Conservation (phyloP, 2,888 invertebrate species). For the Leucozona laternaria region DNA sequence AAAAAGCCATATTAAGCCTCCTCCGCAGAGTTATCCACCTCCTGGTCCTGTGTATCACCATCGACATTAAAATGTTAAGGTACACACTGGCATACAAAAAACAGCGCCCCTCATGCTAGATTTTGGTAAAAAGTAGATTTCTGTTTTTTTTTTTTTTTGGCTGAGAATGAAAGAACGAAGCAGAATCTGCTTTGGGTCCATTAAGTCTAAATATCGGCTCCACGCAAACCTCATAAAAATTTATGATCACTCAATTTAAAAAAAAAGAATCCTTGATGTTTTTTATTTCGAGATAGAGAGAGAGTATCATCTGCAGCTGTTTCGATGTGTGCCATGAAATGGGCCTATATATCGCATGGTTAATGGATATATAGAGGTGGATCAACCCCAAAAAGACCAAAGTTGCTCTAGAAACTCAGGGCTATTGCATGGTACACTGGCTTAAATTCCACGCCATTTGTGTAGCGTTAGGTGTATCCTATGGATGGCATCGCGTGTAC, state of each 20-base stretch:
- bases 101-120: background rate
- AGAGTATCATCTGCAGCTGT: constrained; percentile 25
- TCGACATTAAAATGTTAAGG: constrained; percentile 38
- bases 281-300: background rate
- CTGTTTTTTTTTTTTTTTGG: background rate
- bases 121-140: background rate
- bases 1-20: constrained; percentile 27
- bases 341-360: constrained; percentile 16
- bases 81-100: background rate
- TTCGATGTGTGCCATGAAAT: constrained; percentile 15
- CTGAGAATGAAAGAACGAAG: constrained; percentile 19
- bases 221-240: constrained; percentile 75
- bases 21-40: background rate
- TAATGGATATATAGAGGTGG: constrained; percentile 41
- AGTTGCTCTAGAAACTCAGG: background rate
- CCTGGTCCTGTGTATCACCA: constrained; percentile 7
- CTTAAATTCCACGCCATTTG: constrained; percentile 42
- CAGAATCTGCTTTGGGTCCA: constrained; percentile 72
- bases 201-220: constrained; percentile 75
- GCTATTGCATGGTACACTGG: background rate
- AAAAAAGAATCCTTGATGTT: constrained; percentile 56
- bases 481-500: constrained; percentile 12
- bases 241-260: constrained; percentile 75
- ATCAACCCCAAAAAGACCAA: constrained; percentile 31
- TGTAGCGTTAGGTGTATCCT: constrained; percentile 6